Evolutionary conservation across 2,797 vertebrate species (phyloP).

Genomic region (Sebastes oblongus): DNA sequence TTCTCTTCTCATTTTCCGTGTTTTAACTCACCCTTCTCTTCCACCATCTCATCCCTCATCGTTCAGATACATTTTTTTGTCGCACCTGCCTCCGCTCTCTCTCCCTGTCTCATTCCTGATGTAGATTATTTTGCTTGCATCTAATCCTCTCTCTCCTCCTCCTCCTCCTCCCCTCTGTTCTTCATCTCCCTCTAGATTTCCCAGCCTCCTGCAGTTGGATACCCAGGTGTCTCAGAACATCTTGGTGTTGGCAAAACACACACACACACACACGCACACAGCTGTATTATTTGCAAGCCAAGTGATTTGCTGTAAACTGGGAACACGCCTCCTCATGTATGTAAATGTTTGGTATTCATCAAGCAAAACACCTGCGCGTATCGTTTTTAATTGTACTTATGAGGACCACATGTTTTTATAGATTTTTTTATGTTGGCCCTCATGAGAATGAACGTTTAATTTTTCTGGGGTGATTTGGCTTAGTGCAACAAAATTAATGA

Average conservation of each 20-base stretch:
- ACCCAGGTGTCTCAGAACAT: slow-evolving; percentile 45
- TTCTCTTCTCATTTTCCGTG: neutral
- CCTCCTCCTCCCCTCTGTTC: neutral
- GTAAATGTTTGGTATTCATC: slow-evolving; percentile 26
- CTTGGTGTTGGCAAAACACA: neutral
- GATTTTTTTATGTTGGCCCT: neutral
- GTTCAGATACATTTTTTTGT: neutral
- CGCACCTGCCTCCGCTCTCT: neutral
- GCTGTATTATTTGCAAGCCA: slow-evolving; percentile 50
- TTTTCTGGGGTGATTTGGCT: neutral
- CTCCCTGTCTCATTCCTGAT: slow-evolving; percentile 5
- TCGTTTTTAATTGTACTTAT: neutral
- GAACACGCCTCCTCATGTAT: slow-evolving; percentile 42
- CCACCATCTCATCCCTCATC: slow-evolving; percentile 7
- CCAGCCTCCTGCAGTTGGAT: slow-evolving; percentile 28
- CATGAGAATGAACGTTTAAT: neutral
- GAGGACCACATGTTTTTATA: neutral
- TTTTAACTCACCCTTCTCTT: neutral
- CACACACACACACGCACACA: slow-evolving; percentile 18
- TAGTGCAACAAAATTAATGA: slow-evolving; percentile 14
- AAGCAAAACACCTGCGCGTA: slow-evolving; percentile 35
- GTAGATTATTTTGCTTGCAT: slow-evolving; percentile 41
- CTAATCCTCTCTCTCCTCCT: slow-evolving; percentile 12
- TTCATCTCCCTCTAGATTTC: slow-evolving; percentile 23
- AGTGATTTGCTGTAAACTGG: slow-evolving; percentile 39